Evolutionary conservation across 2,797 vertebrate genomes (phyloP).

Genomic region (Neomorphus geoffroyi): DNA sequence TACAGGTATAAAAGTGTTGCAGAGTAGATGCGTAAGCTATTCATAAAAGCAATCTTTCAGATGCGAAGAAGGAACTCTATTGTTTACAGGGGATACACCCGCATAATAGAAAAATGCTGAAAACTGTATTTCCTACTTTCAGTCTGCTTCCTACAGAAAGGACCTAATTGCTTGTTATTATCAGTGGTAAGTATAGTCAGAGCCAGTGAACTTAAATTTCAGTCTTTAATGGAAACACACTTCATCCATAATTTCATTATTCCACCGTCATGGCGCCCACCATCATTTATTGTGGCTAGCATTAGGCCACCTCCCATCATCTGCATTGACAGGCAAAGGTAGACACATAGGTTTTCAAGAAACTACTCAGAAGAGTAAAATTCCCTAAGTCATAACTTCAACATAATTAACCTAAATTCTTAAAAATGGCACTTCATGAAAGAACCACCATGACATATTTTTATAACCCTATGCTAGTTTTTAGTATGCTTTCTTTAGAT

Average conservation of each 20-base stretch:
- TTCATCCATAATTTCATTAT: background rate
- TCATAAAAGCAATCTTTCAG: background rate
- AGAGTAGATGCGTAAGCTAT: background rate
- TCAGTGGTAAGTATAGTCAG: background rate
- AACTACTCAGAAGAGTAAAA: background rate
- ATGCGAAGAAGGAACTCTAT: background rate
- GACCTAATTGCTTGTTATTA: background rate
- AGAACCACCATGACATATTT: background rate
- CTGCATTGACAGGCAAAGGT: background rate
- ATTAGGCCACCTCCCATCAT: background rate
- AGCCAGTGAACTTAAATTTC: background rate
- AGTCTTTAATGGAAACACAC: background rate
- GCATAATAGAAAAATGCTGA: background rate
- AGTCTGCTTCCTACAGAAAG: background rate
- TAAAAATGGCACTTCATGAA: background rate
- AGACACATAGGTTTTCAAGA: background rate
- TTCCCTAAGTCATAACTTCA: background rate
- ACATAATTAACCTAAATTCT: background rate
- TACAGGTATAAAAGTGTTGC: background rate
- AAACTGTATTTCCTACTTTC: background rate
- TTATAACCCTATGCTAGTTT: background rate
- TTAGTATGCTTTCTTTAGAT: background rate
- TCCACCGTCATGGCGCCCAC: background rate
- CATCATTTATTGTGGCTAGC: background rate
- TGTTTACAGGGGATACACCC: background rate